Base-by-base conservation (phyloP, 2,888 invertebrate species). In the Athalia rosae region DNA sequence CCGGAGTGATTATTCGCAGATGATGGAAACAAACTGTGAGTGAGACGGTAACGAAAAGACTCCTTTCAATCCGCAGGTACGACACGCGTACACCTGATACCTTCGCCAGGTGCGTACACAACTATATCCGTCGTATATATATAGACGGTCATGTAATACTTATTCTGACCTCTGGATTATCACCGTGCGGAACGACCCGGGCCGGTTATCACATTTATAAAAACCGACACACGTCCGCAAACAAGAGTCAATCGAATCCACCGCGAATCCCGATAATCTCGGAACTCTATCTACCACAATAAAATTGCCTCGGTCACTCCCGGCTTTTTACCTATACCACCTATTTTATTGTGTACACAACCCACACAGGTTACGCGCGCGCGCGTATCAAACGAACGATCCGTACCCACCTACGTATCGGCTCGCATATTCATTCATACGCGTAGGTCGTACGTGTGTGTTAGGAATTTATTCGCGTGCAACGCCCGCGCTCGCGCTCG, bases 1-100 rank as follows among this genome's bases (percentile, higher is more conserved):
- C 74, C 80, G 80, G 80, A 81, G 80, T 84, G 84, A 87, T 87
- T 88, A 87, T 87, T 85, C 86, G 83, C 84, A 80, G 82, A 84
- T 82, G 86, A 84, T 83, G 82, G 77, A 84, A 86, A 86, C 83
- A 82, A 84, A 84, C 81, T 83, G n/a, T n/a, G n/a, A n/a, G n/a
- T n/a, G 84, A 77, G 63, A 78, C 28, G 2, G 28, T 28, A 28
- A 2, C 1, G 28, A 79, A 66, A 47, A 64, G 43, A 64, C 5
- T 45, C 66, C 28, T 11, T 4, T 41, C 5, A 8, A 50, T 50
- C 43, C n/a, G 63, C 66, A 67, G 67, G 67, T 67, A 67, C 53
- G 28, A 41, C 5, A 53, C n/a, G n/a, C 7, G 58, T 71, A 5
- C 71, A 71, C 71, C 58, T 71, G 58, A 56, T 69, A 11, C 28